These are phyloP conservation scores for Serinus canaria DNA, from an alignment of 2,113 vertebrate genomes.

Conservation along the genomic window DNA sequence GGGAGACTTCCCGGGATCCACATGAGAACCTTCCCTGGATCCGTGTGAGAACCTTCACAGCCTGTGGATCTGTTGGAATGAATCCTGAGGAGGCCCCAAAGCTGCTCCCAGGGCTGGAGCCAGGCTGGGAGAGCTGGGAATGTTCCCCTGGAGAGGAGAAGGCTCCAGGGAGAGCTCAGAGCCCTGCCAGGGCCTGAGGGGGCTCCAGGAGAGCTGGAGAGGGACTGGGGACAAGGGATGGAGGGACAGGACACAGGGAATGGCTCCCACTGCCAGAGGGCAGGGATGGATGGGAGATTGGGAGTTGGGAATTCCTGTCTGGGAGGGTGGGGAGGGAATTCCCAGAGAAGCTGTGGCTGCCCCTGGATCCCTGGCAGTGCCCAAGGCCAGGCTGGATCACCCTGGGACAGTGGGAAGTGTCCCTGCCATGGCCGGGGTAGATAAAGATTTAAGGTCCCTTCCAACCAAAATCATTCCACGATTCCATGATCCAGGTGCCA, in stretches of 20 bases:
- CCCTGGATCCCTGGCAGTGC: accelerated
- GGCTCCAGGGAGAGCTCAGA: not conserved
- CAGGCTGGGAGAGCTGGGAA: not conserved
- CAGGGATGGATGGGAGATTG: not conserved
- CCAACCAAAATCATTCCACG: not conserved
- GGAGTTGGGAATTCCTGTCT: not conserved
- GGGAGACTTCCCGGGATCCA: not conserved
- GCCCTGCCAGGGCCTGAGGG: not conserved
- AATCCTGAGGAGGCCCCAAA: accelerated
- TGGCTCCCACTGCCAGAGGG: not conserved
- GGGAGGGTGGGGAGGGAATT: not conserved
- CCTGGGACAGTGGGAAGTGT: accelerated
- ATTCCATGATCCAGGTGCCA: not conserved
- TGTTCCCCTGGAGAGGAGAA: not conserved
- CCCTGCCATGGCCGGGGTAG: too few relatives aligned
- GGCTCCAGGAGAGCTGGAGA: not conserved
- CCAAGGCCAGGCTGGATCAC: accelerated
- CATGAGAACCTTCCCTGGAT: accelerated
- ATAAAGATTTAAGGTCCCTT: not conserved
- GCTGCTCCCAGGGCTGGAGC: not conserved
- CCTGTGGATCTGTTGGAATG: not conserved
- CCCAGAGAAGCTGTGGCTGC: not conserved
- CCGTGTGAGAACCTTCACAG: too few relatives aligned
- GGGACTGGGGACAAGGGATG: not conserved
- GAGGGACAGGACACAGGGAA: not conserved